These are phyloP conservation scores for Chaetura pelagica DNA, from an alignment of 2,113 vertebrate species.

Conservation along the genomic window DNA sequence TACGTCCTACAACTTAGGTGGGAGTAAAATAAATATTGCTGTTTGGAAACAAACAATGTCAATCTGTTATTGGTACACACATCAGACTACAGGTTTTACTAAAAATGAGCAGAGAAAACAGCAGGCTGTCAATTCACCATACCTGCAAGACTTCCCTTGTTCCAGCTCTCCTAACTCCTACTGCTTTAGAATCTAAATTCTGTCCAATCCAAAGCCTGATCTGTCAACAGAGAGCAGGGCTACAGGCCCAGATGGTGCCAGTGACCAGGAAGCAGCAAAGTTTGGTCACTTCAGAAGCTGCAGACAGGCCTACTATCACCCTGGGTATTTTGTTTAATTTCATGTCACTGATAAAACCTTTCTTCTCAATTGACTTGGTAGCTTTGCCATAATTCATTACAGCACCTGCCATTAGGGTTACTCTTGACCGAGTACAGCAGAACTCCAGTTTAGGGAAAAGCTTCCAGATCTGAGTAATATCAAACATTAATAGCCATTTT, in stretches of 20 bases:
- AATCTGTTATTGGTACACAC: neutral
- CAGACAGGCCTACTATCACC: neutral
- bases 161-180: neutral
- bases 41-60: neutral
- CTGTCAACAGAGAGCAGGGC: neutral
- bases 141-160: no score
- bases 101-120: neutral
- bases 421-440: neutral
- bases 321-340: neutral
- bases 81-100: neutral
- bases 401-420: neutral
- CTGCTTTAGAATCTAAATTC: neutral
- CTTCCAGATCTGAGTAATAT: neutral
- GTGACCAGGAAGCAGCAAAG: neutral
- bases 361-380: neutral
- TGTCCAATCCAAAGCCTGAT: neutral
- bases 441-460: neutral
- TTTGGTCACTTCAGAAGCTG: neutral
- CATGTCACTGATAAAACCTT: neutral
- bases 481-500: neutral
- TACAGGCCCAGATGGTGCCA: neutral
- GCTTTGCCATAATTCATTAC: neutral
- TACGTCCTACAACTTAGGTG: neutral
- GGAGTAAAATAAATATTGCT: neutral
- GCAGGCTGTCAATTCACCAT: neutral